A percentile compares a stretch with the other conserved stretches of the same genome.
Conservation (phyloP, 30 jellyfish, hydroid and myxozoan genomes). For the Cassiopea andromeda region DNA sequence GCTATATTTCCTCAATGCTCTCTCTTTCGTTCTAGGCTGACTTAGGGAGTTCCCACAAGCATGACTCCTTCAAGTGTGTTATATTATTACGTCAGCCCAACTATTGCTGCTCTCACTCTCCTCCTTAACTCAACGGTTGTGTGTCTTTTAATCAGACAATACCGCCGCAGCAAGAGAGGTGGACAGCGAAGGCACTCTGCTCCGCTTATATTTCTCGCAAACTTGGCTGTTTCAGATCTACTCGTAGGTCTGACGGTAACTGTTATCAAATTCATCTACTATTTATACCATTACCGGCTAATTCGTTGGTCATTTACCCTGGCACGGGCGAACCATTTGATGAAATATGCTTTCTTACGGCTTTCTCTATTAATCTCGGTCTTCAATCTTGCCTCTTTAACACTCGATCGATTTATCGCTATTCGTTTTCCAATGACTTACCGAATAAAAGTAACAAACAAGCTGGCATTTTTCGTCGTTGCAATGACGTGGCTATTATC, state of each 20-base stretch:
- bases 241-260: conserved; percentile 41
- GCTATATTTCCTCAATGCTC: neutral
- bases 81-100: conserved; percentile 16
- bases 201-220: conserved; percentile 34
- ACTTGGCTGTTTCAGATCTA: conserved; percentile 56
- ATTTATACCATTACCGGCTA: neutral
- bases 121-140: conserved; percentile 22
- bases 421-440: conserved; percentile 47
- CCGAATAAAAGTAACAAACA: conserved; percentile 8
- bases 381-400: conserved; percentile 46
- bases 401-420: conserved; percentile 61
- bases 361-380: conserved; percentile 53
- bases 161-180: neutral
- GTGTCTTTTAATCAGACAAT: neutral
- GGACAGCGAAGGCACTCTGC: conserved; percentile 15
- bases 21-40: neutral
- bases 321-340: neutral
- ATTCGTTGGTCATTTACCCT: neutral
- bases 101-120: conserved; percentile 26
- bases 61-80: conserved; percentile 2
- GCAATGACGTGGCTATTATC: conserved; percentile 47
- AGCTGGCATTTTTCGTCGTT: conserved; percentile 10
- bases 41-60: neutral
- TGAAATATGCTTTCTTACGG: conserved; percentile 30
- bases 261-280: conserved; percentile 10